Conservation (phyloP, 2,113 vertebrate species). For the Cettia cetti region DNA sequence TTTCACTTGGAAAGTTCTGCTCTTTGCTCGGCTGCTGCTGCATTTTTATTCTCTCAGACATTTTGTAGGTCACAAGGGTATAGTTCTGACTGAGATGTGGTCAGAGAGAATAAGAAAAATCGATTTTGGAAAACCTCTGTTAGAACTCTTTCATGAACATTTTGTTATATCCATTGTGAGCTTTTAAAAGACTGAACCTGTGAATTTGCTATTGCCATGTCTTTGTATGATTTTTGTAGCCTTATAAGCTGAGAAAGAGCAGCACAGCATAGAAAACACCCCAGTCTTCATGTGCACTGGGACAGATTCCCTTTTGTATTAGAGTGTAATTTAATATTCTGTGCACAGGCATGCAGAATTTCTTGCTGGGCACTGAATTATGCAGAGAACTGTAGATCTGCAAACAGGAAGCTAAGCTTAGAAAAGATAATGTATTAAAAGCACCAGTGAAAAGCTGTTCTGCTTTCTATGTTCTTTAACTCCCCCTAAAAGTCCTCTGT, state of each 20-base stretch:
- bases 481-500: constrained; percentile 13
- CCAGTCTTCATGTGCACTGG: background rate
- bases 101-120: constrained; percentile 59
- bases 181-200: constrained; percentile 45
- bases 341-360: constrained; percentile 47
- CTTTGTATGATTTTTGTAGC: constrained; percentile 31
- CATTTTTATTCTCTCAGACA: constrained; percentile 53
- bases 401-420: constrained; percentile 57
- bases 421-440: constrained; percentile 44
- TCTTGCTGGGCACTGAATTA: constrained; percentile 62
- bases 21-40: constrained; percentile 48
- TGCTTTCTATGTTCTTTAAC: constrained; percentile 36
- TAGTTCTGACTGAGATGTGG: constrained; percentile 30
- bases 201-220: constrained; percentile 41
- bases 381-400: constrained; percentile 42
- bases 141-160: constrained; percentile 38
- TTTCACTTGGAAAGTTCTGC: constrained; percentile 52
- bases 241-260: constrained; percentile 24
- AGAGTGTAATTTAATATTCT: constrained; percentile 47
- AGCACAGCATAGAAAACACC: constrained; percentile 17
- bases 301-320: constrained; percentile 31
- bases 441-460: constrained; percentile 7
- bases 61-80: constrained; percentile 57
- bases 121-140: constrained; percentile 53
- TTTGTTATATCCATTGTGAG: constrained; percentile 54